Evolutionary conservation across 2,113 vertebrate genomes (phyloP).

Genomic region (Prunella fulvescens): DNA sequence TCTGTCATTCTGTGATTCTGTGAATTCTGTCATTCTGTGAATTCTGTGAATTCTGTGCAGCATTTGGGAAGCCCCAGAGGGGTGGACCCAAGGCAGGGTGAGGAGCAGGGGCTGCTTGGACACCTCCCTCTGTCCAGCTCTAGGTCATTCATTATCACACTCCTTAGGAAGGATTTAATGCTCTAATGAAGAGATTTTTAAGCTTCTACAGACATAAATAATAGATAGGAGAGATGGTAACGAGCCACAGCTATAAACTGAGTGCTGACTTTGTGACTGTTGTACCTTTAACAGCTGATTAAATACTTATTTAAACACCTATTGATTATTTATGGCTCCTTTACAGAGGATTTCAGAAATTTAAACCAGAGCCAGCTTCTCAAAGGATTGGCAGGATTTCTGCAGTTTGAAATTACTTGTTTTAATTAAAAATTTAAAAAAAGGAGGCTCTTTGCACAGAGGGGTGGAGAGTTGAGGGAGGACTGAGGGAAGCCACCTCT

Average conservation of each 20-base stretch:
- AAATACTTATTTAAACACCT: conserved; percentile 16
- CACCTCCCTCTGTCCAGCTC: background rate
- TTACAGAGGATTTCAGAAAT: background rate
- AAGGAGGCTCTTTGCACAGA: background rate
- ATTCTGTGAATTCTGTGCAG: background rate
- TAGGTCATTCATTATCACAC: background rate
- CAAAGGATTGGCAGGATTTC: background rate
- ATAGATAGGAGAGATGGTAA: background rate
- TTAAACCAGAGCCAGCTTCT: background rate
- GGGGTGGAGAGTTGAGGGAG: background rate
- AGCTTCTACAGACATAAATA: background rate
- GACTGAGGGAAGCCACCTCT: background rate
- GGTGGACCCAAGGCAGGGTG: background rate
- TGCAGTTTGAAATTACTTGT: background rate
- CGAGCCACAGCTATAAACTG: background rate
- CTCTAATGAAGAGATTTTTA: conserved; percentile 8
- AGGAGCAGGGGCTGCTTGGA: background rate
- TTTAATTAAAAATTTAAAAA: conserved; percentile 12
- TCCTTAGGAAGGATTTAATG: background rate
- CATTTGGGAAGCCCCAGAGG: accelerated
- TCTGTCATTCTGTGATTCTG: no score
- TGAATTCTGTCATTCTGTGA: no score
- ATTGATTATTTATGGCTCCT: conserved; percentile 24
- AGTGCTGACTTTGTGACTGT: background rate
- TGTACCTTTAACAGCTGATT: conserved; percentile 26